Evolutionary conservation across 2,888 invertebrate species (phyloP).

Genomic region (Athetis lepigone): DNA sequence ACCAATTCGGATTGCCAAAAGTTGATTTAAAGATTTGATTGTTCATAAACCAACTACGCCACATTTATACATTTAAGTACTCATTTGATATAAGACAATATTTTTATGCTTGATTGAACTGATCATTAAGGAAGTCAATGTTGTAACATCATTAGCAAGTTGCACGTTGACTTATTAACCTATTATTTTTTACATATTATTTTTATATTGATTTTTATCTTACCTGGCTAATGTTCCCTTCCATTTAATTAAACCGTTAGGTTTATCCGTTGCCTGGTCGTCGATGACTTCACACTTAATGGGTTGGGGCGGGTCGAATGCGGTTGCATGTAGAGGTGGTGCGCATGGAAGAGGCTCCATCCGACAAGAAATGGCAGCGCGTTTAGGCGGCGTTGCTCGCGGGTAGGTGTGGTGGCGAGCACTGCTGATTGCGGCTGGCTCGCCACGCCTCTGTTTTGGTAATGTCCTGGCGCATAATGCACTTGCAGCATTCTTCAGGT

Average conservation of each 20-base stretch:
- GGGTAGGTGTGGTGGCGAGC: conserved; percentile 86
- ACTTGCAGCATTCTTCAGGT: conserved; percentile 87
- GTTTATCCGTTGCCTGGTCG: conserved; percentile 66
- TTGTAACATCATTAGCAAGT: not conserved
- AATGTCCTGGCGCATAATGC: conserved; percentile 86
- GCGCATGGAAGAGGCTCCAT: conserved; percentile 81
- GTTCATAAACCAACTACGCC: conserved; percentile 13
- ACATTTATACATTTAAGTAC: conserved; percentile 16
- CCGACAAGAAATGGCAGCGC: conserved; percentile 80
- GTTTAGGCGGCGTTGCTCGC: conserved; percentile 81
- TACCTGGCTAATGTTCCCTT: conserved; percentile 85
- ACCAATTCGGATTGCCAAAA: conserved; percentile 35
- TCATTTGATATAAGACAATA: conserved; percentile 4
- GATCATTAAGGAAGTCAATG: conserved; percentile 11
- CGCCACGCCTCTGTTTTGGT: conserved; percentile 86
- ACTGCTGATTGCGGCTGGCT: conserved; percentile 73
- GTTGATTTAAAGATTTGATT: conserved; percentile 41
- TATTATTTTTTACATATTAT: conserved; percentile 15
- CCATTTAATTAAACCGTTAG: conserved; percentile 77
- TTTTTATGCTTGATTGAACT: conserved; percentile 12
- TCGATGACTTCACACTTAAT: conserved; percentile 70
- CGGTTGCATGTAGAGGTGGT: conserved; percentile 67
- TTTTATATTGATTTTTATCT: too few species aligned
- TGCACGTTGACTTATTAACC: conserved; percentile 9
- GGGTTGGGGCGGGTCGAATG: conserved; percentile 72